Conservation (phyloP, 1,140 invertebrate genomes). For the Ostrea edulis region DNA sequence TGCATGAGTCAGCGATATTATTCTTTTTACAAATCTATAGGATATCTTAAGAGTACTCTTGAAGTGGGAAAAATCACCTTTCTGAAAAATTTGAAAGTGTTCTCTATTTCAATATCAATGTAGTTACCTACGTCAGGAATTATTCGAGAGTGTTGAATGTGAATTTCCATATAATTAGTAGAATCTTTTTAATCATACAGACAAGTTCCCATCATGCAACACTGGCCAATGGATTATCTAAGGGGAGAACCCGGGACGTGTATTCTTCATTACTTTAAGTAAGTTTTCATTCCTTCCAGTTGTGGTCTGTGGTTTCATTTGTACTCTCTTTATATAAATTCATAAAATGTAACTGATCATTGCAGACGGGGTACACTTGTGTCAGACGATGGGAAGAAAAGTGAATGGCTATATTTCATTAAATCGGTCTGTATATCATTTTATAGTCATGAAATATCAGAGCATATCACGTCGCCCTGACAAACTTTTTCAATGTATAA, state of each 20-base stretch:
- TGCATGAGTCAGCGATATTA: no score
- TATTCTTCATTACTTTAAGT: slow-evolving; percentile 74
- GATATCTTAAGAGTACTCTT: no score
- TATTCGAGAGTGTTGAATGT: no score
- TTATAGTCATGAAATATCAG: background rate
- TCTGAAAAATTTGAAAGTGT: no score
- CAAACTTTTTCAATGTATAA: background rate
- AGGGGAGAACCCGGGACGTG: slow-evolving; percentile 69
- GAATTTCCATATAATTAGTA: no score
- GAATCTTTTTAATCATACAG: slow-evolving; percentile 48
- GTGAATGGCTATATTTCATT: slow-evolving; percentile 73
- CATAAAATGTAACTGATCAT: background rate
- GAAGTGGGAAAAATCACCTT: no score
- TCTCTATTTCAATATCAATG: no score
- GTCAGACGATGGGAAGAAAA: slow-evolving; percentile 66
- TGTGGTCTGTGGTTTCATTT: background rate
- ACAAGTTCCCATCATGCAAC: slow-evolving; percentile 65
- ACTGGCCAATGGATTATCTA: slow-evolving; percentile 67
- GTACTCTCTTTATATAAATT: background rate
- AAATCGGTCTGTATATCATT: slow-evolving; percentile 66
- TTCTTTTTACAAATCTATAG: no score
- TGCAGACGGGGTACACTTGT: slow-evolving; percentile 70
- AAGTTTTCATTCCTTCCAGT: slow-evolving; percentile 39
- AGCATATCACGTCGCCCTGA: background rate
- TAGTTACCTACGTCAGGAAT: no score